phyloP scores from a whole-genome alignment of 2,888 invertebrate species.

The Sesia bembeciformis region DNA sequence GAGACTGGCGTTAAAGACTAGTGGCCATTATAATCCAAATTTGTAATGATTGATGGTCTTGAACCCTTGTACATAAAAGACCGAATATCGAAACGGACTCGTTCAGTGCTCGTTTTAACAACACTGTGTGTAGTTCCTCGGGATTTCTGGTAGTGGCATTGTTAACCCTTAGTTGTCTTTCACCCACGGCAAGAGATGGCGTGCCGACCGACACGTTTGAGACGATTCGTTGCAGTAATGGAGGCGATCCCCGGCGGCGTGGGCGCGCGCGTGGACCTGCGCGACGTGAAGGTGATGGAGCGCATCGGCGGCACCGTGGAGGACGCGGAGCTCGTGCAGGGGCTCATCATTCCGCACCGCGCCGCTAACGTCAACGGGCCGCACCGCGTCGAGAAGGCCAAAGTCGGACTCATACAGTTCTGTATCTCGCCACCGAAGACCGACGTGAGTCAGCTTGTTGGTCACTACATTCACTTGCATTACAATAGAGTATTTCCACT shows the following conservation, averaged over 20 bases:
- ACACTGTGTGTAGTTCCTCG: too few species aligned
- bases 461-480: neutral
- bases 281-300: slow-evolving; percentile 97
- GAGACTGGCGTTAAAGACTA: too few species aligned
- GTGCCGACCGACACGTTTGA: neutral
- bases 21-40: too few species aligned
- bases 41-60: too few species aligned
- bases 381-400: slow-evolving; percentile 95
- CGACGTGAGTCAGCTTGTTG: slow-evolving; percentile 78
- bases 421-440: slow-evolving; percentile 99
- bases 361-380: slow-evolving; percentile 93
- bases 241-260: slow-evolving; percentile 72
- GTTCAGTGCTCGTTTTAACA: too few species aligned
- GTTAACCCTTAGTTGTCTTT: too few species aligned
- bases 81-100: too few species aligned
- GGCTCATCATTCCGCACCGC: slow-evolving; percentile 94
- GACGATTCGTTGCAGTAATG: slow-evolving; percentile 41
- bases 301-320: slow-evolving; percentile 98
- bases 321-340: slow-evolving; percentile 96
- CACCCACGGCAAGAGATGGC: too few species aligned
- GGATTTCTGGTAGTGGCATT: too few species aligned
- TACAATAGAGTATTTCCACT: too few species aligned
- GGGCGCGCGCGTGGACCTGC: slow-evolving; percentile 88
- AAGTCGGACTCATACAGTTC: slow-evolving; percentile 98
- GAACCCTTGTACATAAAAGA: too few species aligned